phyloP scores from a whole-genome alignment of 2,113 vertebrate species.

The Sporophila hypoxantha region DNA sequence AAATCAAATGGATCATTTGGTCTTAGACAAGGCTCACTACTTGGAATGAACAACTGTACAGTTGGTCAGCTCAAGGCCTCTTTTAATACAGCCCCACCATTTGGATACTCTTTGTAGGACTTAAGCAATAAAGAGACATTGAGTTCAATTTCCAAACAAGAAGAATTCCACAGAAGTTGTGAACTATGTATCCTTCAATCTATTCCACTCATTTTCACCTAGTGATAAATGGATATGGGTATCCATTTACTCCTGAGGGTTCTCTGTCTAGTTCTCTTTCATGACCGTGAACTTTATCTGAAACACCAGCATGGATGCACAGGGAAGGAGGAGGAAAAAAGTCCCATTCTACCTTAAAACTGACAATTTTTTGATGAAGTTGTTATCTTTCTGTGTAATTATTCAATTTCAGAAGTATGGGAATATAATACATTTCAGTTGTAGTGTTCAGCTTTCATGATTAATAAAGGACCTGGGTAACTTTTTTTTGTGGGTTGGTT shows the following conservation, averaged over 20 bases:
- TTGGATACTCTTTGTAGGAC: neutral
- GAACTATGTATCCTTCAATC: neutral
- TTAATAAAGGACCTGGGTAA: neutral
- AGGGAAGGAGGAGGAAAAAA: neutral
- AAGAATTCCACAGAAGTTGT: neutral
- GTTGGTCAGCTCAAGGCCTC: neutral
- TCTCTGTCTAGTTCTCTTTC: neutral
- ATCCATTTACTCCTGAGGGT: neutral
- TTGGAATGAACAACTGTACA: neutral
- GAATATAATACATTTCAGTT: neutral
- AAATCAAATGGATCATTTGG: neutral
- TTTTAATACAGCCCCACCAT: neutral
- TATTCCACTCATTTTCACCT: neutral
- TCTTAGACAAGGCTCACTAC: neutral
- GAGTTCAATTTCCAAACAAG: neutral
- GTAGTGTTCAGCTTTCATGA: neutral
- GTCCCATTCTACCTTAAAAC: neutral
- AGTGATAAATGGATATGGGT: neutral
- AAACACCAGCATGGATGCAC: neutral
- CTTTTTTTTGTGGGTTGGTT: accelerated
- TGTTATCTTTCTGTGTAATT: neutral
- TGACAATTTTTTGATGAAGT: neutral
- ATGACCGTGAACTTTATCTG: neutral
- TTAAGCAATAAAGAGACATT: neutral
- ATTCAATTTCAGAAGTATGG: neutral